Evolutionary conservation across 2,888 invertebrate genomes (phyloP), one percentile per base, ranked within the genome.

Genomic region (Drosophila subquinaria): DNA sequence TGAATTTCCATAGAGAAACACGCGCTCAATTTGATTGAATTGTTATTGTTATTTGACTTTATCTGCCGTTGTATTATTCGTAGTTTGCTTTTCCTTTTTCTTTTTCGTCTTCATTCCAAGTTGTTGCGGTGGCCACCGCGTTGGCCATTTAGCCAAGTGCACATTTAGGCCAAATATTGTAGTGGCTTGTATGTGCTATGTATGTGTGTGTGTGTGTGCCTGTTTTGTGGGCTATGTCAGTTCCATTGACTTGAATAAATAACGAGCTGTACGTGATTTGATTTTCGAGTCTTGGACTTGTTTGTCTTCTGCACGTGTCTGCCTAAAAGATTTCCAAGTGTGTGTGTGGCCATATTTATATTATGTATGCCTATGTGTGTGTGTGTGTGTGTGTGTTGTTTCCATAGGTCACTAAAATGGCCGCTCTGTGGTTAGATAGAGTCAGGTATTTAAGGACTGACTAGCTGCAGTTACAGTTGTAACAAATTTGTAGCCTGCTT

Each of bases 1-100:
- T 71, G 67, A 71, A 86, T 79, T 83, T 83, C 71, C 81, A 77
- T 75, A 77, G 64, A 72, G 47, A 73, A 71, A 67, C 63, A 69
- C 69, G 78, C 75, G 65, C 76, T 69, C 81, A 71, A 86, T 86
- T 83, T 81, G 87, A 83, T 86, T 83, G 83, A 83, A 83, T 81
- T 86, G 83, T 86, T 83, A 86, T 83, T 86, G 83, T 73, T 65
- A 80, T 69, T 83, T 57, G 78, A 65, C 73, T 23, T 23, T 23
- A 23, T 23, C 23, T 73, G 70, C 61, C 63, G 62, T 75, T 69
- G 33, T 73, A 65, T 17, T 56, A 17, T 48, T 33, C 9, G 51
- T 56, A 20, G 56, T 56, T 52, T 20, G 59, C 15, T 30, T 36
- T 65, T 43, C 11, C 30, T 8, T 51, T 62, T 60, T 57, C 17